These are phyloP conservation scores for Nyctereutes procyonoides DNA, from an alignment of 2,113 vertebrate genomes.

Conservation along the genomic window DNA sequence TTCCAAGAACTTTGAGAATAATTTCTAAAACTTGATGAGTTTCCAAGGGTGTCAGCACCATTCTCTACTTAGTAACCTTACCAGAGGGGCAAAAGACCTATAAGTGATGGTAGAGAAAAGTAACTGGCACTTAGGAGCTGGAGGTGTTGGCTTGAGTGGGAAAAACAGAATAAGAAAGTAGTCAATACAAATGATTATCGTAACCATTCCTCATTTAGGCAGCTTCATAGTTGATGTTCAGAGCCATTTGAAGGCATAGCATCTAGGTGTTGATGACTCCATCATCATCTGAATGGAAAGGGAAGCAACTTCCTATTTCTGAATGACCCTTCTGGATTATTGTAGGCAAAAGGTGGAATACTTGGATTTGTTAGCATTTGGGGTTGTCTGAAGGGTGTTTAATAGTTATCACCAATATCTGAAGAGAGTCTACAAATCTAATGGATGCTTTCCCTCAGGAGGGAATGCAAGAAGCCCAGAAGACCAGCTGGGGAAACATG, in stretches of 20 bases:
- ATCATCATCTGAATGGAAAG: slow-evolving; percentile 32
- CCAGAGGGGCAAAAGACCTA: not conserved
- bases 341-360: slow-evolving; percentile 51
- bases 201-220: not conserved
- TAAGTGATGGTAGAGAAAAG: not conserved
- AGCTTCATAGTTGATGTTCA: slow-evolving; percentile 3
- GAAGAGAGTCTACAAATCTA: slow-evolving; percentile 76
- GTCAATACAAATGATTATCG: not conserved
- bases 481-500: slow-evolving; percentile 81
- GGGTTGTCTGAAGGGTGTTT: slow-evolving; percentile 32
- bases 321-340: slow-evolving; percentile 14
- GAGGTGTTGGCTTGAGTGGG: not conserved
- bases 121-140: not conserved
- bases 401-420: slow-evolving; percentile 66
- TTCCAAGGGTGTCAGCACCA: slow-evolving; percentile 30
- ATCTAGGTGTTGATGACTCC: not conserved
- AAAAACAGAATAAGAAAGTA: slow-evolving; percentile 39
- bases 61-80: slow-evolving; percentile 43
- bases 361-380: slow-evolving; percentile 63
- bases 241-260: slow-evolving; percentile 22
- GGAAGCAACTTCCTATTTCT: slow-evolving; percentile 43
- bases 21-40: slow-evolving; percentile 47
- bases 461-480: slow-evolving; percentile 82
- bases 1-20: slow-evolving; percentile 16
- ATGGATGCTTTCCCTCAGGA: slow-evolving; percentile 85